Evolutionary conservation across 2,888 invertebrate genomes (phyloP).

Genomic region (Limnephilus lunatus): DNA sequence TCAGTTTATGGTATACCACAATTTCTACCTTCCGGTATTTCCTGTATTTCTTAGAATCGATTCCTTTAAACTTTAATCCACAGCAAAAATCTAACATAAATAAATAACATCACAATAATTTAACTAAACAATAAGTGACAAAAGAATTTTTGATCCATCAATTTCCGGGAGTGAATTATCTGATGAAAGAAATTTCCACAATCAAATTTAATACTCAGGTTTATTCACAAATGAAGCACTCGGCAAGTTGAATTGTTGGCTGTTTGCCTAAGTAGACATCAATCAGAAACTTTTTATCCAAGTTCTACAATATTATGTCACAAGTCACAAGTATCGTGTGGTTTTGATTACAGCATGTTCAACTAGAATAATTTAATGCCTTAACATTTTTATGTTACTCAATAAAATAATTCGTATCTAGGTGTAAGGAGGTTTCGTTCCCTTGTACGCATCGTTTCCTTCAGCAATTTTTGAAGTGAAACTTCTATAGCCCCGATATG

Average conservation of each 20-base stretch:
- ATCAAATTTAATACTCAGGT: neutral
- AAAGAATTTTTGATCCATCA: neutral
- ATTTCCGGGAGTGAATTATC: neutral
- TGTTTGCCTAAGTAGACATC: neutral
- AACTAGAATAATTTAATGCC: neutral
- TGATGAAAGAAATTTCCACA: neutral
- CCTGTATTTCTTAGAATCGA: no score
- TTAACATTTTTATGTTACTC: no score
- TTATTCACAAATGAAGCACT: neutral
- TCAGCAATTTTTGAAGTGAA: neutral
- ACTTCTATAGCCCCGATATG: no score
- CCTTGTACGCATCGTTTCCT: neutral
- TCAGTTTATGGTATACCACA: no score
- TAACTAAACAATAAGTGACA: no score
- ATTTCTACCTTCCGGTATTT: no score
- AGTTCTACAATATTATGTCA: neutral
- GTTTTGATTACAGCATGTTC: neutral
- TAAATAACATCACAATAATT: no score
- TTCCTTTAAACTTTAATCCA: no score
- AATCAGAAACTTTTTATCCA: neutral
- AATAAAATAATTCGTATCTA: no score
- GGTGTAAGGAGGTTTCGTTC: neutral
- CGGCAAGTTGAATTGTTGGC: neutral
- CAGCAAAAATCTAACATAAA: no score
- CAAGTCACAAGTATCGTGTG: neutral